phyloP scores from a whole-genome alignment of 1,140 invertebrate genomes.

The Neodiprion fabricii region DNA sequence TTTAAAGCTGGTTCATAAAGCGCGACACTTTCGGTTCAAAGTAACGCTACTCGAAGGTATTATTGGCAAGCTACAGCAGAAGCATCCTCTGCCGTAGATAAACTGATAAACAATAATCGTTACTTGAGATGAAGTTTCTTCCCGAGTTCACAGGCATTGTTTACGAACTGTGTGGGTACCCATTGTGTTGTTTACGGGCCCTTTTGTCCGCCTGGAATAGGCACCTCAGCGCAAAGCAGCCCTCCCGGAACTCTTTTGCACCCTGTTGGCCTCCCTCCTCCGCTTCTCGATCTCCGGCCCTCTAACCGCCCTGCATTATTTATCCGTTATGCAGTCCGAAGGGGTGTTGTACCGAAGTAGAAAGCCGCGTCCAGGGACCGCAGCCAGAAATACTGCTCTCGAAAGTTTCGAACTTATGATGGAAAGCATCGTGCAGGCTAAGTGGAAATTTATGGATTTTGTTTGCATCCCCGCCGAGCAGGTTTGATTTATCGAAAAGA shows the following conservation, averaged over 20 bases:
- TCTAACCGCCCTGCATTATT: conserved; percentile 9
- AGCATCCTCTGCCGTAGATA: too few relatives aligned
- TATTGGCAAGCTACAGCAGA: too few relatives aligned
- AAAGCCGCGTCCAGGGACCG: conserved; percentile 25
- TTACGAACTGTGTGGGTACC: too few relatives aligned
- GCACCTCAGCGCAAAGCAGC: too few relatives aligned
- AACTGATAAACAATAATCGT: too few relatives aligned
- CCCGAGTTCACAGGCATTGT: too few relatives aligned
- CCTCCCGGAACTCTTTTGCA: conserved; percentile 26
- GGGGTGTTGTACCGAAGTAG: conserved; percentile 13
- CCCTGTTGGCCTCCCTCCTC: conserved; percentile 25
- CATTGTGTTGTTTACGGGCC: too few relatives aligned
- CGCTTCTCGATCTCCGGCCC: conserved; percentile 12
- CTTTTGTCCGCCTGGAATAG: too few relatives aligned
- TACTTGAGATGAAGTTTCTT: too few relatives aligned
- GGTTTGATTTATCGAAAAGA: conserved; percentile 51
- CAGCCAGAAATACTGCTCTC: conserved; percentile 55
- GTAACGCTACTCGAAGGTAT: too few relatives aligned
- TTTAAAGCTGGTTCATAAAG: too few relatives aligned
- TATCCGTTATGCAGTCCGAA: conserved; percentile 2
- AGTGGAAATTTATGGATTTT: conserved; percentile 61
- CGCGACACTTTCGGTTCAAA: too few relatives aligned
- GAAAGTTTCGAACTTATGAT: conserved; percentile 55
- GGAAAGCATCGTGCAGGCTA: conserved; percentile 51
- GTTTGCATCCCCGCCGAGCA: conserved; percentile 46